Base-by-base conservation (phyloP, 2,888 invertebrate genomes). In the Noctua comes region DNA sequence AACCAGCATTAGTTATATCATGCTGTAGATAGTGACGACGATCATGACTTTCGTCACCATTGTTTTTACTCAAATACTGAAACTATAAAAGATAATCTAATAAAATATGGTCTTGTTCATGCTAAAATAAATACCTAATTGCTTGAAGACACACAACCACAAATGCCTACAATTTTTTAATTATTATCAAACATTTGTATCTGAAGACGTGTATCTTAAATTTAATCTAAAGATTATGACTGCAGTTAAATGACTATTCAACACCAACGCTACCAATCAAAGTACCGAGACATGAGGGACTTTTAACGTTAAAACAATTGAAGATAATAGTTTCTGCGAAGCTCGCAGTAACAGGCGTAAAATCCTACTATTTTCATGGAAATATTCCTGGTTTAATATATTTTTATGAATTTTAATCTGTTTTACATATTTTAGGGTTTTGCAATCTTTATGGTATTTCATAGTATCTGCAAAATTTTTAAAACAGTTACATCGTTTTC, bases 211-310 rank as follows among this genome's bases (percentile, higher is more conserved):
- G 24, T 71, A 77, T 77, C 68, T 68, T 62, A 8, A 68, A 59
- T 54, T 84, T 68, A 40, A 71, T 78, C 71, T 71, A 1, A 59
- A 54, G 77, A 62, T 83, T 81, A 70, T 59, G 5, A 65, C 7
- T 46, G 40, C 36, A 24, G 5, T 84, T 84, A 82, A 65, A 65
- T 72, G 72, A 51, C 43, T 16, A 64, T 69, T 48, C 6, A 69
- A 79, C 64, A 64, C 43, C 72, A 71, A 76, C 75, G 43, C 65
- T 57, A 24, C 69, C 31, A 18, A 48, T 64, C 31, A 36, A 64
- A 64, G 21, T 21, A 21, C 10, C 36, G 7, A 64, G 11, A n/a
- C n/a, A 51, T 68, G 11, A 64, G 2, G n/a, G 27, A 62, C 1
- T 31, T 64, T 69, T 18, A 57, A 65, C 31, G n/a, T 76, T 68